Evolutionary conservation across 2,888 invertebrate species (phyloP).

Genomic region (Eupsilia transversa): DNA sequence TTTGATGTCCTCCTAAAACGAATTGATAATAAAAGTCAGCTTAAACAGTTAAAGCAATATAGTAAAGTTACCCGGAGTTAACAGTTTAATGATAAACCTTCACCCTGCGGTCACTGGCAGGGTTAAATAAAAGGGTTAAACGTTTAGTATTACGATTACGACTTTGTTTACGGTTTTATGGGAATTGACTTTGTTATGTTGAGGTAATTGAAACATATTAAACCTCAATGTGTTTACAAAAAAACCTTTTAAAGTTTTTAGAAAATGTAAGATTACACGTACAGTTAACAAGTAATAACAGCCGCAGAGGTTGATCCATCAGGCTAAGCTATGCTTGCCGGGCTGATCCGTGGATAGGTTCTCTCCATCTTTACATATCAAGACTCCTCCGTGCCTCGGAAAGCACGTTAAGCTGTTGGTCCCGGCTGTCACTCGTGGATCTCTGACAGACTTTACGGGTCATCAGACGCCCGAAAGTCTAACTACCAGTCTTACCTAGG

Average conservation of each 20-base stretch:
- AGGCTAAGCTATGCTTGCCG: too few relatives aligned
- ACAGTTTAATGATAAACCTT: constrained; percentile 72
- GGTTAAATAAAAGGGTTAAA: constrained; percentile 65
- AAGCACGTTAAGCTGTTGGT: too few relatives aligned
- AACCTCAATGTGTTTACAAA: constrained; percentile 1
- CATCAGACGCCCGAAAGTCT: too few relatives aligned
- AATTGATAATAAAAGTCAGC: constrained; percentile 58
- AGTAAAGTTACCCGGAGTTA: constrained; percentile 68
- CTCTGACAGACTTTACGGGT: too few relatives aligned
- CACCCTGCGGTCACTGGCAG: constrained; percentile 67
- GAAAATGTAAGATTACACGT: background rate
- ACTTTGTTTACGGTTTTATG: constrained; percentile 62
- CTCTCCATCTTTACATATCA: too few relatives aligned
- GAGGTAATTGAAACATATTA: constrained; percentile 24
- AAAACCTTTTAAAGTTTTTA: background rate
- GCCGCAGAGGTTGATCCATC: too few relatives aligned
- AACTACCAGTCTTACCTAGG: too few relatives aligned
- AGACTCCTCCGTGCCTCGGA: too few relatives aligned
- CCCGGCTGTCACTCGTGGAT: too few relatives aligned
- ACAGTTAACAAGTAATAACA: too few relatives aligned
- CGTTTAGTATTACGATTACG: constrained; percentile 61
- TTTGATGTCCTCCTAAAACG: constrained; percentile 36
- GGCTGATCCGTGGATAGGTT: too few relatives aligned
- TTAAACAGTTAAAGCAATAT: constrained; percentile 58
- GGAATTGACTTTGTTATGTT: constrained; percentile 46